Conservation (phyloP, 2,888 invertebrate species). For the Nephrotoma appendiculata region DNA sequence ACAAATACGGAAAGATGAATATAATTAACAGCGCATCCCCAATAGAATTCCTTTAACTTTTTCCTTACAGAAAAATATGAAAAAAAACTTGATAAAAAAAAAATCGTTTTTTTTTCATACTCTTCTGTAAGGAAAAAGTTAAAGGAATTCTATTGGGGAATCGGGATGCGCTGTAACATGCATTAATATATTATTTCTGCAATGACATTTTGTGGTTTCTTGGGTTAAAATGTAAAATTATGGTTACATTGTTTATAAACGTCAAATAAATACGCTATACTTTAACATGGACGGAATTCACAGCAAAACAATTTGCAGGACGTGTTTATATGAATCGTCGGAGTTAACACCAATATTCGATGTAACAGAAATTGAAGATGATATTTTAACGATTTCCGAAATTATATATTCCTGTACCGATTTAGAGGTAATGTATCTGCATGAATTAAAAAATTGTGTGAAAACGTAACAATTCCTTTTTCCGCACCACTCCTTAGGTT, state of each 20-base stretch:
- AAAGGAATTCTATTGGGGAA: too few species aligned
- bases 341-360: background rate
- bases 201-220: background rate
- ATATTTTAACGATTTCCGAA: background rate
- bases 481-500: background rate
- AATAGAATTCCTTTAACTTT: too few species aligned
- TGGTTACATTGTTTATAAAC: background rate
- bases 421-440: background rate
- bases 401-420: background rate
- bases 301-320: background rate
- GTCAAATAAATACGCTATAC: background rate
- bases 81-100: too few species aligned
- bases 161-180: too few species aligned
- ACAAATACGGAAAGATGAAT: too few species aligned
- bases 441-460: too few species aligned
- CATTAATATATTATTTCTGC: background rate
- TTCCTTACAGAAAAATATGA: too few species aligned
- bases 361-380: background rate
- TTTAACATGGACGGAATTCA: background rate
- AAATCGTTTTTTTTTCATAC: too few species aligned
- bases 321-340: background rate
- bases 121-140: too few species aligned
- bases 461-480: background rate
- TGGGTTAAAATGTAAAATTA: background rate
- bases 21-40: too few species aligned